Conservation (phyloP, 2,113 vertebrate species). For the Gasterosteus aculeatus region DNA sequence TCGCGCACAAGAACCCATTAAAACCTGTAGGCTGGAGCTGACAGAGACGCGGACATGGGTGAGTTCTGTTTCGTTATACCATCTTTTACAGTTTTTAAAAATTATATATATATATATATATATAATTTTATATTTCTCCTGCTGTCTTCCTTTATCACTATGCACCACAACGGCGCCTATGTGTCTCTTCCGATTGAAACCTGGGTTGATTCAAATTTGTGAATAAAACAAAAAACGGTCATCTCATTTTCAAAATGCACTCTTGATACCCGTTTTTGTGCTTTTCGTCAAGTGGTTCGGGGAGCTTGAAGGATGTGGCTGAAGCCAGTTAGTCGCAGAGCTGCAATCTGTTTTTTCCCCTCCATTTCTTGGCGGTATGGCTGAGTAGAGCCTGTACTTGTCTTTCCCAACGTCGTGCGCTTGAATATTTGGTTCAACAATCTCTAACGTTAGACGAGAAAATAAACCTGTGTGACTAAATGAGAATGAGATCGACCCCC, state of each 20-base stretch:
- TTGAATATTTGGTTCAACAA: slow-evolving; percentile 6
- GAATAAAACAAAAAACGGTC: slow-evolving; percentile 16
- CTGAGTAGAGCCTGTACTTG: slow-evolving; percentile 16
- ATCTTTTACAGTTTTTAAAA: slow-evolving; percentile 19
- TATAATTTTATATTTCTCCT: neutral
- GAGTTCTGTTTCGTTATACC: slow-evolving; percentile 61
- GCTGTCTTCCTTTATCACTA: neutral
- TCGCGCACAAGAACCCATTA: slow-evolving; percentile 76
- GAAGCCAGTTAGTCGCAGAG: slow-evolving; percentile 58
- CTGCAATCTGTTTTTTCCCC: slow-evolving; percentile 59
- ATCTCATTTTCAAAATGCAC: slow-evolving; percentile 6
- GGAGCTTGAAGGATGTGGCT: slow-evolving; percentile 53
- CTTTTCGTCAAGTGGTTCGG: slow-evolving; percentile 33
- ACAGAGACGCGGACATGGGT: slow-evolving; percentile 81
- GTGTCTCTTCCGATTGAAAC: neutral
- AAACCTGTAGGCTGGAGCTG: slow-evolving; percentile 80
- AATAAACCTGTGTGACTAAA: neutral
- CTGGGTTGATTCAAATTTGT: neutral
- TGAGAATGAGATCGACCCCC: slow-evolving; percentile 1
- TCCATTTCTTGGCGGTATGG: slow-evolving; percentile 29
- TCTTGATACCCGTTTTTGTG: neutral
- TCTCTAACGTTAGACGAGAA: neutral
- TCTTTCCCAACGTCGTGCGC: neutral
- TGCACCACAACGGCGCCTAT: neutral
- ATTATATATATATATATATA: neutral